These are phyloP conservation scores for Dendrocincla tyrannina DNA, from an alignment of 2,797 vertebrate species.

Conservation along the genomic window DNA sequence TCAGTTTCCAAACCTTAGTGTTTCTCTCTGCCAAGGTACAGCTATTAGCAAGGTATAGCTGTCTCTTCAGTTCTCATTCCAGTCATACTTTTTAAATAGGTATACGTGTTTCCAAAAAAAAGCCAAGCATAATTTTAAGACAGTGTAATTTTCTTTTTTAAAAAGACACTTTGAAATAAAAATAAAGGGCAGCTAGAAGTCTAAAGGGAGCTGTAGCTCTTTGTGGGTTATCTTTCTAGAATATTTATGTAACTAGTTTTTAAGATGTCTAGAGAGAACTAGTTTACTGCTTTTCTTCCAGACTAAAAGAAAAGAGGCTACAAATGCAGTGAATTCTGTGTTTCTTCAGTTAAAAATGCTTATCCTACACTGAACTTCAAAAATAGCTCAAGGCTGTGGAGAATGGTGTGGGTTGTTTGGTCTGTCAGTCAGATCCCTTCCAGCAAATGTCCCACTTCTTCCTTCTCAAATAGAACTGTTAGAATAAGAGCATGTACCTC, in stretches of 20 bases:
- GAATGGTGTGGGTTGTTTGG: background rate
- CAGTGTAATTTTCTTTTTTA: background rate
- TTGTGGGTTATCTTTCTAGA: background rate
- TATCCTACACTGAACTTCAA: background rate
- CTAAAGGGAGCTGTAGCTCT: background rate
- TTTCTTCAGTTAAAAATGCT: background rate
- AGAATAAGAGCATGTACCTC: background rate
- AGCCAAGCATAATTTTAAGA: background rate
- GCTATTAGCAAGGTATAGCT: background rate
- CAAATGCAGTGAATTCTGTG: background rate
- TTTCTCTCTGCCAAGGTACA: background rate
- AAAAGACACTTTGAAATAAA: background rate
- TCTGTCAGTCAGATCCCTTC: background rate
- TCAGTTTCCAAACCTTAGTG: background rate
- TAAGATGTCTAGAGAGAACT: background rate
- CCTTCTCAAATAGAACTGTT: background rate
- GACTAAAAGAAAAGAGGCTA: background rate
- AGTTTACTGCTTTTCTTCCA: background rate
- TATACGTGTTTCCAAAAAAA: background rate
- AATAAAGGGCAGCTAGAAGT: background rate
- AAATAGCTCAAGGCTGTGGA: slow-evolving; percentile 4
- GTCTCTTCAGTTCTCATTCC: background rate
- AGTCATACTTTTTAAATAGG: background rate
- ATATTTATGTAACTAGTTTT: background rate
- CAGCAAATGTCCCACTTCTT: background rate